Evolutionary conservation across 1,140 invertebrate species (phyloP).

Genomic region (Galendromus occidentalis): DNA sequence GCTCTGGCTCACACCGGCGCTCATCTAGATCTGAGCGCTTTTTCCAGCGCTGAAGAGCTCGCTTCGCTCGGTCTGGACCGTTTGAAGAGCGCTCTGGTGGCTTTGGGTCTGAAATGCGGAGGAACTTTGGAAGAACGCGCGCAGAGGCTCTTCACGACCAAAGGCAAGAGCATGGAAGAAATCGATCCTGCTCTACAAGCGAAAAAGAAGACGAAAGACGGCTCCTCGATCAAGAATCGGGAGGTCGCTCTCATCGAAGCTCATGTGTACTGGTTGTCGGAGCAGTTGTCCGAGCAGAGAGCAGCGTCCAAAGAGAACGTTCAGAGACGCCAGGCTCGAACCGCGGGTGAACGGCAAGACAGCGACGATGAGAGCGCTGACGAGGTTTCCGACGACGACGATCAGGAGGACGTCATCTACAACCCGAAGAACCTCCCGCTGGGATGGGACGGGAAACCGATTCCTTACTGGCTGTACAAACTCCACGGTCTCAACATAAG

Average conservation of each 20-base stretch:
- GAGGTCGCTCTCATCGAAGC: constrained; percentile 40
- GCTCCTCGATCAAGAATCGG: constrained; percentile 32
- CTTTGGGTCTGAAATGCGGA: constrained; percentile 92
- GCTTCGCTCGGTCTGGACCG: constrained; percentile 88
- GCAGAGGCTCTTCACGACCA: constrained; percentile 79
- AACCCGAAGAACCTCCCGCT: constrained; percentile 98
- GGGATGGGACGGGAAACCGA: constrained; percentile 99
- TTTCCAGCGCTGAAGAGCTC: constrained; percentile 85
- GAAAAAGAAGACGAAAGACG: constrained; percentile 46
- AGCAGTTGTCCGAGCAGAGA: constrained; percentile 59
- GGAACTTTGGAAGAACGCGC: constrained; percentile 90
- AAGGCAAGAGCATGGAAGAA: constrained; percentile 61
- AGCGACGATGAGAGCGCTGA: constrained; percentile 72
- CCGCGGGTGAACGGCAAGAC: constrained; percentile 77
- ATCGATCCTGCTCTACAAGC: constrained; percentile 74
- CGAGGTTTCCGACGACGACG: constrained; percentile 43
- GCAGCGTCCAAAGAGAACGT: constrained; percentile 91
- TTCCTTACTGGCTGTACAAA: constrained; percentile 99
- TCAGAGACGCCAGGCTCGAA: constrained; percentile 87
- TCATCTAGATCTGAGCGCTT: constrained; percentile 86
- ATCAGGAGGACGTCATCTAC: constrained; percentile 84
- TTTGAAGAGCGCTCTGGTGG: constrained; percentile 89
- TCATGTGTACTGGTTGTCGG: constrained; percentile 64
- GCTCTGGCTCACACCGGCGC: constrained; percentile 78
- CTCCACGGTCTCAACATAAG: constrained; percentile 95